Evolutionary conservation across 2,113 vertebrate species (phyloP), one percentile per base, ranked within the genome.

Genomic region (Orycteropus afer): DNA sequence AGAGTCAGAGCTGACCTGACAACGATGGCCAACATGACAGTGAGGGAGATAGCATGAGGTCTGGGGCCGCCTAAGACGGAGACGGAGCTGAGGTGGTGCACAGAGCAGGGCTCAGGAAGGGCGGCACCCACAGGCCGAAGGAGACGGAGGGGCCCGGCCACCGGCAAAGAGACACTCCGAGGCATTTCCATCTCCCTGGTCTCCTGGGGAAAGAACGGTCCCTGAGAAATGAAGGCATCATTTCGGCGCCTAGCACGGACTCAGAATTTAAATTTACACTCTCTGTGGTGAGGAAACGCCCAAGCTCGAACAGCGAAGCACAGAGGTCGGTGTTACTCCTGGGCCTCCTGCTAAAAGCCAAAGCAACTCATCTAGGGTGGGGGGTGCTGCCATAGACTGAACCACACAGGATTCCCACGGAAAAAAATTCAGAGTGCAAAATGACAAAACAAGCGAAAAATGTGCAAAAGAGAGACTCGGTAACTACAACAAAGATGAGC

Each of bases 41-140:
- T 47, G 4, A 0, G 0, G n/a, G 14, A 11, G 2, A 14, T 0
- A 7, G 67, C 9, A 5, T 11, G 76, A 63, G 32, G 49, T 34
- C 1, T 14, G 11, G 23, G 37, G 47, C 74, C 20, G 0, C 2
- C 7, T 5, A 23, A 7, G 27, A 2, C 0, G 13, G 20, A 74
- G 34, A 7, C 0, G 4, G n/a, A 47, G 17, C 40, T 17, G 51
- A 73, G 65, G 17, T 25, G 27, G 51, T 18, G 22, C 37, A 53
- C 5, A 53, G 67, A 53, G 10, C 11, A 13, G 55, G 57, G 32
- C 32, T 69, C 65, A 17, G 18, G 40, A 6, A 51, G 9, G 32
- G 25, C 34, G 20, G 1, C 0, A 0, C 32, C 1, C 7, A 4
- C 2, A 11, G 0, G 69, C 40, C 20, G 71, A 73, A 27, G 15